A percentile compares a stretch with the other conserved stretches of the same genome.
Conservation (phyloP, 2,888 invertebrate species). For the Rotaria magnacalcarata region DNA sequence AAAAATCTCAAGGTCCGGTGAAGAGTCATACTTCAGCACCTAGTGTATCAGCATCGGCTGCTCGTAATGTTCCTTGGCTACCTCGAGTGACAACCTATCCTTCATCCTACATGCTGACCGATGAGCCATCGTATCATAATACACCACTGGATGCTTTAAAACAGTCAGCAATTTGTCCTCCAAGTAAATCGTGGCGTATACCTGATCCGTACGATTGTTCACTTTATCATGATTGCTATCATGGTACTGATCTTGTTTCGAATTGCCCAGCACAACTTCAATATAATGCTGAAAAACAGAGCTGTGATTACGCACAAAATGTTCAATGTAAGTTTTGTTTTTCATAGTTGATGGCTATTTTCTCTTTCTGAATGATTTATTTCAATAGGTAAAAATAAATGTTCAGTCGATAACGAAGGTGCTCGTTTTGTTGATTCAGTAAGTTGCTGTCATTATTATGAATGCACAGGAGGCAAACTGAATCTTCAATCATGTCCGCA, state of each 20-base stretch:
- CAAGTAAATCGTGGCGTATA: not conserved
- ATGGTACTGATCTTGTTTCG: constrained; percentile 40
- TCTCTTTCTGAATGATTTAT: not conserved
- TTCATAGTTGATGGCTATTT: too few relatives aligned
- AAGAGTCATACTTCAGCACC: not conserved
- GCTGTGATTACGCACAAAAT: constrained; percentile 44
- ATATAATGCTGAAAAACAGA: constrained; percentile 40
- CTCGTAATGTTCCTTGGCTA: not conserved
- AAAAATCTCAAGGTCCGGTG: not conserved
- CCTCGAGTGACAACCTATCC: not conserved
- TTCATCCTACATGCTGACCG: not conserved
- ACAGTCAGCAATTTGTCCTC: not conserved
- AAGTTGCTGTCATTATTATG: constrained; percentile 46
- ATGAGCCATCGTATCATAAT: not conserved
- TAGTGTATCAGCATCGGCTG: not conserved
- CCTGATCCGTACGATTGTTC: constrained; percentile 46
- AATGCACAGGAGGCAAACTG: constrained; percentile 39
- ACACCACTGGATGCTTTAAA: too few relatives aligned
- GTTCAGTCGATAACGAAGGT: constrained; percentile 43
- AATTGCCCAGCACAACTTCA: constrained; percentile 41
- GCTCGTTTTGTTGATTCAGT: constrained; percentile 42
- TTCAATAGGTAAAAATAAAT: constrained; percentile 36
- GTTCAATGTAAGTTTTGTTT: constrained; percentile 22
- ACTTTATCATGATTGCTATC: constrained; percentile 44
- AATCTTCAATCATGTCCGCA: constrained; percentile 37